Conservation (phyloP, 2,797 vertebrate genomes). For the Manis pentadactyla region DNA sequence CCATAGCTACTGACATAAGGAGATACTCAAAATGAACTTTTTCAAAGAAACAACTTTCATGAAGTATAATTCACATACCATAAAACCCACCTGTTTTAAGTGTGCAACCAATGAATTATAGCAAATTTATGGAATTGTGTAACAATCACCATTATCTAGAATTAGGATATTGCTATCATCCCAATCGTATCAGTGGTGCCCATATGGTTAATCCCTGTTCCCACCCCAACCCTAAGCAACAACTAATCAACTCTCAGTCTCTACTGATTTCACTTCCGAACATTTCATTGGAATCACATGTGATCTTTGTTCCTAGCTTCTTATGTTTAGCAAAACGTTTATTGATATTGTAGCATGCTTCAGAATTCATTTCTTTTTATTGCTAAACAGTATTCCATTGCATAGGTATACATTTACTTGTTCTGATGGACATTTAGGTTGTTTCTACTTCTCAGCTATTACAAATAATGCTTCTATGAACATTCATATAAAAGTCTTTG, state of each 20-base stretch:
- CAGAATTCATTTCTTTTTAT: not conserved
- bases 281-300: not conserved
- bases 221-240: not conserved
- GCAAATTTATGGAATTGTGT: not conserved
- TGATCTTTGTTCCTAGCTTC: not conserved
- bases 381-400: not conserved
- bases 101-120: not conserved
- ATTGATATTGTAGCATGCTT: not conserved
- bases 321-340: not conserved
- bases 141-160: not conserved
- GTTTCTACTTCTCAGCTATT: not conserved
- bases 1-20: not conserved
- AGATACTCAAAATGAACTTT: not conserved
- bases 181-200: not conserved
- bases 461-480: not conserved
- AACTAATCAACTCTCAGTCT: not conserved
- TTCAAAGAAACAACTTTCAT: not conserved
- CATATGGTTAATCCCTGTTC: not conserved
- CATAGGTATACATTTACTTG: not conserved
- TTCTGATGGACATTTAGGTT: not conserved
- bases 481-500: not conserved
- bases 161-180: not conserved
- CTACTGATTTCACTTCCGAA: not conserved
- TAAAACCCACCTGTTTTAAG: not conserved
- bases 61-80: not conserved